These are phyloP conservation scores for Eumaeus atala DNA, from an alignment of 1,140 invertebrate genomes.

Conservation along the genomic window DNA sequence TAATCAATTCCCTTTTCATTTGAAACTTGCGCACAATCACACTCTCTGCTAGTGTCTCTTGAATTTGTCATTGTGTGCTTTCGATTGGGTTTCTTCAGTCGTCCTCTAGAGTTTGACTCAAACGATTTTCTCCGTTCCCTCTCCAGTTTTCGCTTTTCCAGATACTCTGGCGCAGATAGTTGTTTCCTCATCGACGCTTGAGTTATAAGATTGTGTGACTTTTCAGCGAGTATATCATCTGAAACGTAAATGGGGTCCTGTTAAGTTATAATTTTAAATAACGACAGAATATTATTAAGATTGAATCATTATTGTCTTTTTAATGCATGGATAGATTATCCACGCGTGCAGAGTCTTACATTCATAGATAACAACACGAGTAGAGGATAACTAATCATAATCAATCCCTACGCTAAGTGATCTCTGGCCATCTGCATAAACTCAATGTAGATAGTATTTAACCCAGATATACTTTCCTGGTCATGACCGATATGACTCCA, in stretches of 20 bases:
- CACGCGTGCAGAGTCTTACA: no score
- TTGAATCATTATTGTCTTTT: no score
- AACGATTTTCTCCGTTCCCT: constrained; percentile 80
- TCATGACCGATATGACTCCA: no score
- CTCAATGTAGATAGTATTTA: no score
- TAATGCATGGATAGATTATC: no score
- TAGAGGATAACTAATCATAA: no score
- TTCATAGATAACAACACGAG: no score
- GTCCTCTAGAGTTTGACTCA: constrained; percentile 77
- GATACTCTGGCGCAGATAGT: constrained; percentile 91
- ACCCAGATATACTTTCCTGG: no score
- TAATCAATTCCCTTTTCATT: constrained; percentile 61
- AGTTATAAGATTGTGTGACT: constrained; percentile 69
- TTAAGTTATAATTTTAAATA: constrained; percentile 6
- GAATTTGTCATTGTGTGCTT: constrained; percentile 47
- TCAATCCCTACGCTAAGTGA: no score
- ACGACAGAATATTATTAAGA: not conserved
- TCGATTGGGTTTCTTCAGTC: constrained; percentile 68
- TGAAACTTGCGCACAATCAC: constrained; percentile 56
- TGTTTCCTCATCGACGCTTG: constrained; percentile 80
- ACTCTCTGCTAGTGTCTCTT: constrained; percentile 47
- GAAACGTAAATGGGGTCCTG: constrained; percentile 28
- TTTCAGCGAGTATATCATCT: constrained; percentile 70
- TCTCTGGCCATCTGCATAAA: no score
- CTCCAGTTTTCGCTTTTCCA: constrained; percentile 86